Percentiles rank a stretch among this genome's conserved stretches.
These are phyloP conservation scores for Melieria picta DNA, from an alignment of 2,888 invertebrate genomes.

Conservation along the genomic window DNA sequence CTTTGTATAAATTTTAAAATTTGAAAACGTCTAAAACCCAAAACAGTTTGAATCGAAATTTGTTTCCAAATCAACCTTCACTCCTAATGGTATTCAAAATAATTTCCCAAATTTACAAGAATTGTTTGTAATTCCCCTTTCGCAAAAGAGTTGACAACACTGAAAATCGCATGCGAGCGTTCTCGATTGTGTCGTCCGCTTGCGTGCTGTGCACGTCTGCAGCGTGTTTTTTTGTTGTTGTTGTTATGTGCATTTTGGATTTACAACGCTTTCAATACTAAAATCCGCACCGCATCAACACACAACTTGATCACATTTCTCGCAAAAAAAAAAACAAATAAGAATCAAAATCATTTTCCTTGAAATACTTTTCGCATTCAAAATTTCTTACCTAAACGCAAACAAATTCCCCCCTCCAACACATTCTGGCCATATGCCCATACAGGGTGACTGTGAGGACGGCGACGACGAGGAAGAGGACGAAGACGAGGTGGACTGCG, in stretches of 20 bases:
- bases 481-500: slow-evolving; percentile 54
- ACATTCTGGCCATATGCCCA: not conserved
- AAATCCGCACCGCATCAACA: not conserved
- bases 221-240: not conserved
- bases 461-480: slow-evolving; percentile 60
- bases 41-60: too few relatives aligned
- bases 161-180: not conserved
- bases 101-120: too few relatives aligned
- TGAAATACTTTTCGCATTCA: not conserved
- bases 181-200: not conserved
- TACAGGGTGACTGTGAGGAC: slow-evolving; percentile 54
- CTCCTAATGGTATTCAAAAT: too few relatives aligned
- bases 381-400: not conserved
- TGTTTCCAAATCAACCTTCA: too few relatives aligned
- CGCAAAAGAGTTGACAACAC: not conserved
- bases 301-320: not conserved
- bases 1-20: too few relatives aligned
- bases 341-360: not conserved
- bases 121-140: too few relatives aligned
- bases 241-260: slow-evolving; percentile 10
- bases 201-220: too few relatives aligned
- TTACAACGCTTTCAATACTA: not conserved
- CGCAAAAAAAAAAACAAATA: not conserved
- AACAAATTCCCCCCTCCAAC: not conserved
- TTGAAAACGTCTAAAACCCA: too few relatives aligned